Base-by-base conservation (phyloP, 2,797 vertebrate genomes). In the Octomys mimax region DNA sequence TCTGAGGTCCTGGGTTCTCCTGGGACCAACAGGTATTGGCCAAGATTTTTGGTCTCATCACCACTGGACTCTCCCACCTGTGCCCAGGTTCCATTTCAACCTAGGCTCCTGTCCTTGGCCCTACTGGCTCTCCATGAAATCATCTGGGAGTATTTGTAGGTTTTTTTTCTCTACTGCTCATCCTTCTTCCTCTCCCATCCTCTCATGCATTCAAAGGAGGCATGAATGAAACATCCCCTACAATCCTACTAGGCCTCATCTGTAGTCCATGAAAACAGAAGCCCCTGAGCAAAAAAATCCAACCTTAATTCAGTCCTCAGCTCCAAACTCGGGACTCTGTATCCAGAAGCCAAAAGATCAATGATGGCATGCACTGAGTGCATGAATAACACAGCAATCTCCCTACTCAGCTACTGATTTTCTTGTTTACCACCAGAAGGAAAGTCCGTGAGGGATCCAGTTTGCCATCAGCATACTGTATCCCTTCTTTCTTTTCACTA, bases 331-430 rank as follows among this genome's bases (percentile, higher is more conserved):
- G 13, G 42, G 66, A 64, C 62, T 77, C 61, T 21, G 49, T 1
- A 19, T 26, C 3, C 31, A 66, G 36, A 77, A n/a, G 52, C 49
- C 1, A 24, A 64, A 0, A 24, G 24, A 49, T 18, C 1, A 66
- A 68, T 1, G 33, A 46, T 54, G 39, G 73, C 54, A n/a, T 0
- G 8, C 10, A 42, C 14, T 0, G 19, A 87, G 13, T 11, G 6
- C 31, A 46, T 22, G 16, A 10, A 42, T 36, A n/a, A n/a, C 18
- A 82, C 7, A 13, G 42, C 21, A 21, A 6, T 28, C 1, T 9
- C 59, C 28, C 36, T 12, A 33, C 54, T 64, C 18, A 2, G 89
- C 33, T 42, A 31, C 0, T 0, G 0, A 9, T 18, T 21, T 52
- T 62, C 6, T 75, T 11, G 1, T 2, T 39, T 39, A 49, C n/a